phyloP scores from a whole-genome alignment of 2,888 invertebrate species.

The Unio pictorum region DNA sequence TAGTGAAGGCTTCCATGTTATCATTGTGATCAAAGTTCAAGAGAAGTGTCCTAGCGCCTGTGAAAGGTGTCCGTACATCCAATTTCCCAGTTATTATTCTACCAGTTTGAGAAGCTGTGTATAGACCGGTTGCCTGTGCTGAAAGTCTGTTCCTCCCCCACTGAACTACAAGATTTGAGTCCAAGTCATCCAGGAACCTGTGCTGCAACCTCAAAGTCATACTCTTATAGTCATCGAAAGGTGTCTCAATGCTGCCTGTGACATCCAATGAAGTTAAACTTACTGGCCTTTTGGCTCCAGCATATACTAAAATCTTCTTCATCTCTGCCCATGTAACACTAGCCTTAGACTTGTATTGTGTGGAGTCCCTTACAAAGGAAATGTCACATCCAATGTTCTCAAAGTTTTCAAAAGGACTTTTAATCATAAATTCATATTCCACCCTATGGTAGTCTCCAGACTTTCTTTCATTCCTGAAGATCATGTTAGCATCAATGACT shows the following conservation, averaged over 20 bases:
- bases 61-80: slow-evolving; percentile 30
- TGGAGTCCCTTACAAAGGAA: slow-evolving; percentile 24
- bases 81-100: slow-evolving; percentile 17
- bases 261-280: slow-evolving; percentile 24
- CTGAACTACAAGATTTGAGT: slow-evolving; percentile 12
- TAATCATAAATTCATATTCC: slow-evolving; percentile 29
- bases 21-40: slow-evolving; percentile 12
- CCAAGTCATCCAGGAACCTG: slow-evolving; percentile 12
- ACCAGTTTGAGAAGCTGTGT: neutral
- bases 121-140: slow-evolving; percentile 13
- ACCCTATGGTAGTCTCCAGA: slow-evolving; percentile 16
- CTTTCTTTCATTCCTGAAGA: slow-evolving; percentile 27
- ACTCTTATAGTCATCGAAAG: slow-evolving; percentile 20
- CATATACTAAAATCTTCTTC: slow-evolving; percentile 32
- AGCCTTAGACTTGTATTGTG: slow-evolving; percentile 22
- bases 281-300: slow-evolving; percentile 35
- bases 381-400: slow-evolving; percentile 31
- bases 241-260: slow-evolving; percentile 34
- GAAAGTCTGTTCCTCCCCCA: slow-evolving; percentile 32
- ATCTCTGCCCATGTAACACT: slow-evolving; percentile 38
- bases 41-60: slow-evolving; percentile 18
- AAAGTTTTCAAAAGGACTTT: slow-evolving; percentile 40
- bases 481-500: slow-evolving; percentile 24
- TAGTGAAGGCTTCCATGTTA: slow-evolving; percentile 14
- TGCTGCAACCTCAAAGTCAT: slow-evolving; percentile 24